These are phyloP conservation scores for Aphodius granarius DNA, from an alignment of 2,888 invertebrate genomes.

Conservation along the genomic window DNA sequence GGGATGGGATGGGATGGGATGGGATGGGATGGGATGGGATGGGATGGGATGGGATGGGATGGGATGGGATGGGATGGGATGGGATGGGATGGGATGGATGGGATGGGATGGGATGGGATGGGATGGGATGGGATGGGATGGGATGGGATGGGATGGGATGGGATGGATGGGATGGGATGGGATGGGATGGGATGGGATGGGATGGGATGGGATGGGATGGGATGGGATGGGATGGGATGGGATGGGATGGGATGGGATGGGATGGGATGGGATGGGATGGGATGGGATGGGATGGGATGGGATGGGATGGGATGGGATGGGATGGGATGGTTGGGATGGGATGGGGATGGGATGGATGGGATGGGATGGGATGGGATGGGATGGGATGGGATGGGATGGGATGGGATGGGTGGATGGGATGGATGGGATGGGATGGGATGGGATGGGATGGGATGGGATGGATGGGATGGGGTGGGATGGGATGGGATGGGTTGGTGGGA, in stretches of 20 bases:
- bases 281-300: conserved; percentile 13
- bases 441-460: conserved; percentile 5
- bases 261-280: conserved; percentile 13
- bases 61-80: neutral
- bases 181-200: conserved; percentile 13
- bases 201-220: conserved; percentile 13
- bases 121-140: conserved; percentile 1
- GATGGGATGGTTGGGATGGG: too few relatives aligned
- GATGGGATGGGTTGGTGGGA: conserved; percentile 5
- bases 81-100: conserved; percentile 1
- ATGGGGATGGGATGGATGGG: too few relatives aligned
- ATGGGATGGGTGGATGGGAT: conserved; percentile 7
- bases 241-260: conserved; percentile 11
- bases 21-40: too few relatives aligned
- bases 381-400: conserved; percentile 10
- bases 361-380: conserved; percentile 8
- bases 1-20: too few relatives aligned
- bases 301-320: conserved; percentile 11
- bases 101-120: conserved; percentile 1
- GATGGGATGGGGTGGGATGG: conserved; percentile 4
- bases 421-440: too few relatives aligned
- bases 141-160: conserved; percentile 1
- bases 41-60: neutral
- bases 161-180: neutral
- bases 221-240: conserved; percentile 13